A percentile compares a stretch with the other conserved stretches of the same genome.
These are phyloP conservation scores for Apotomis betuletana DNA, from an alignment of 2,888 invertebrate species.

Conservation along the genomic window DNA sequence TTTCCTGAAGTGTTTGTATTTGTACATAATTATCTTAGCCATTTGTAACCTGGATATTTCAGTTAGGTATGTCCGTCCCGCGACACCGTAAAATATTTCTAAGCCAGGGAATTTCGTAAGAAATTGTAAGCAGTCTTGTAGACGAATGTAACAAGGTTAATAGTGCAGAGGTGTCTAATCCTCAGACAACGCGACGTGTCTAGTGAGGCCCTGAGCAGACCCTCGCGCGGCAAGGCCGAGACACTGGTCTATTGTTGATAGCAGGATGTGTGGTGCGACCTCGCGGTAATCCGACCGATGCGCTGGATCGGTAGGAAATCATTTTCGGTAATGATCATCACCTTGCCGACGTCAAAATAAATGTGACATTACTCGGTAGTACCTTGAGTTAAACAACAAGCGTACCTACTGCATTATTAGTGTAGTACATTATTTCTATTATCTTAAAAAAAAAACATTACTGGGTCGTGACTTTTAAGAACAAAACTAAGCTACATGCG, in stretches of 20 bases:
- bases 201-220: constrained; percentile 63
- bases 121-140: neutral
- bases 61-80: neutral
- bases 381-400: constrained; percentile 50
- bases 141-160: neutral
- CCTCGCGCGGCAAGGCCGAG: constrained; percentile 56
- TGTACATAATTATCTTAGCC: too few relatives aligned
- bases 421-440: constrained; percentile 4
- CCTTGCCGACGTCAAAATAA: constrained; percentile 59
- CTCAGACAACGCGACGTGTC: constrained; percentile 46
- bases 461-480: constrained; percentile 23
- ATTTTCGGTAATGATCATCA: constrained; percentile 64
- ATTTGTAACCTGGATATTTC: too few relatives aligned
- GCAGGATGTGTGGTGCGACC: constrained; percentile 69
- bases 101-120: neutral
- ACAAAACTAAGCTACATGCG: constrained; percentile 1
- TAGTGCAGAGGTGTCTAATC: constrained; percentile 24
- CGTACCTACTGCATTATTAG: neutral
- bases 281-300: constrained; percentile 66
- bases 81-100: neutral
- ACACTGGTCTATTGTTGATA: constrained; percentile 64
- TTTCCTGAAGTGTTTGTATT: neutral
- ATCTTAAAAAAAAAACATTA: constrained; percentile 11
- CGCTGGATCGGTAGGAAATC: constrained; percentile 59
- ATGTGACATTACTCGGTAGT: constrained; percentile 52